These are phyloP conservation scores for Oedothorax gibbosus DNA, from an alignment of 1,140 invertebrate genomes.

Conservation along the genomic window DNA sequence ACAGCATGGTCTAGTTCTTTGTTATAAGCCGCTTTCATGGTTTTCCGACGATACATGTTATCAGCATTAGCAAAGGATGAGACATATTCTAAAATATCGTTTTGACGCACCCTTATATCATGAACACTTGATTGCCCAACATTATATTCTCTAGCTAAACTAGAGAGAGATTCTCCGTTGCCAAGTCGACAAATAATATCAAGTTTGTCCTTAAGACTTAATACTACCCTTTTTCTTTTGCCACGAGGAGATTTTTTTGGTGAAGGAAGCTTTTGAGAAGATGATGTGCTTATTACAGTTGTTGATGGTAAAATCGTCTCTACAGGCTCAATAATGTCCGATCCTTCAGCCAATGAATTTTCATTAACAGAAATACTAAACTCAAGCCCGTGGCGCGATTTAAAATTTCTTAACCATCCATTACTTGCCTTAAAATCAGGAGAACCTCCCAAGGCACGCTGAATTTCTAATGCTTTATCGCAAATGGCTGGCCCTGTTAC, in stretches of 20 bases:
- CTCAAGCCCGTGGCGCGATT: conserved; percentile 21
- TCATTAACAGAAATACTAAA: background rate
- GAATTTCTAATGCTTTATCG: conserved; percentile 47
- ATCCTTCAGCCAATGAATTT: background rate
- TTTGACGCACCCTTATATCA: conserved; percentile 17
- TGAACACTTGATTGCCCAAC: background rate
- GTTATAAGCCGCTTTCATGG: conserved; percentile 27
- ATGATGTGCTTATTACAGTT: background rate
- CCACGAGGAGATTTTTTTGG: background rate
- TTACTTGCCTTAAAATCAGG: conserved; percentile 40
- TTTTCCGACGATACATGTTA: conserved; percentile 12
- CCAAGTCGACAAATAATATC: conserved; percentile 10
- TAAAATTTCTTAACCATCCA: conserved; percentile 50
- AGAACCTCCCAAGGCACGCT: background rate
- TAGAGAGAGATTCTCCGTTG: background rate
- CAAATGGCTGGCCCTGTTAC: conserved; percentile 32
- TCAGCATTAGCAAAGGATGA: conserved; percentile 13
- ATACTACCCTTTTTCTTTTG: conserved; percentile 19
- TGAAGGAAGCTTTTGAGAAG: background rate
- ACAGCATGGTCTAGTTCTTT: conserved; percentile 32
- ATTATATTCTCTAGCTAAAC: conserved; percentile 15
- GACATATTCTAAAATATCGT: conserved; percentile 16
- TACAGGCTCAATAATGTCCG: background rate
- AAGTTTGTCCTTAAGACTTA: conserved; percentile 28
- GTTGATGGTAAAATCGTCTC: background rate